These are phyloP conservation scores for Vultur gryphus DNA, from an alignment of 2,797 vertebrate species.

Conservation along the genomic window DNA sequence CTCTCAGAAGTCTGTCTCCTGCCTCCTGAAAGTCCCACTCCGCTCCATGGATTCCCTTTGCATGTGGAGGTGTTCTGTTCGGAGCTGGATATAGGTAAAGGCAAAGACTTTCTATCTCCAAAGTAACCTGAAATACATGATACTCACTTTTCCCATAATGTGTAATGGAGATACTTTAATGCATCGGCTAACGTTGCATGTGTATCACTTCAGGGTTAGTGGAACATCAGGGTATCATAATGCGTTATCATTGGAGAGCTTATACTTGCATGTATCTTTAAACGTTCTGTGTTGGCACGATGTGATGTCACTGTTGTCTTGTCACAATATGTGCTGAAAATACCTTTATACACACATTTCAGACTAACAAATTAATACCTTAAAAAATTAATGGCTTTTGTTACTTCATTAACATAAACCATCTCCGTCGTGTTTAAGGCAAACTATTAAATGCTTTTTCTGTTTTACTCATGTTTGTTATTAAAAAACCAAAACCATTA, in stretches of 20 bases:
- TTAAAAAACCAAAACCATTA: not conserved
- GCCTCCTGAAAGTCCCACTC: not conserved
- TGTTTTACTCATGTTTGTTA: not conserved
- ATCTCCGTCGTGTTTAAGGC: not conserved
- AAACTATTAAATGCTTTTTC: not conserved
- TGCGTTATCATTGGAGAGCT: fast-evolving
- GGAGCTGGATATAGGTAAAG: not conserved
- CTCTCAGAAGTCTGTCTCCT: not conserved
- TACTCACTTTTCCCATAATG: not conserved
- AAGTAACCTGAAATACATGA: not conserved
- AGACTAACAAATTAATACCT: not conserved
- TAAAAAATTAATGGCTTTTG: not conserved
- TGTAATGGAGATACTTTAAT: not conserved
- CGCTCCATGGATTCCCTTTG: not conserved
- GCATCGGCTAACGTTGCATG: not conserved
- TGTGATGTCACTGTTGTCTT: not conserved
- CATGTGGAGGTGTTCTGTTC: not conserved
- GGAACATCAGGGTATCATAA: not conserved
- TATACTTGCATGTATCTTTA: not conserved
- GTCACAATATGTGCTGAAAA: not conserved
- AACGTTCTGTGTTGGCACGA: not conserved
- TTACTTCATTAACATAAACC: not conserved
- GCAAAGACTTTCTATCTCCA: not conserved
- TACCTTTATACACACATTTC: not conserved
- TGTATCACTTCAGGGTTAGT: not conserved